A percentile compares a stretch with the other conserved stretches of the same genome.
These are phyloP conservation scores for Sicus ferrugineus DNA, from an alignment of 2,888 invertebrate genomes.

Conservation along the genomic window DNA sequence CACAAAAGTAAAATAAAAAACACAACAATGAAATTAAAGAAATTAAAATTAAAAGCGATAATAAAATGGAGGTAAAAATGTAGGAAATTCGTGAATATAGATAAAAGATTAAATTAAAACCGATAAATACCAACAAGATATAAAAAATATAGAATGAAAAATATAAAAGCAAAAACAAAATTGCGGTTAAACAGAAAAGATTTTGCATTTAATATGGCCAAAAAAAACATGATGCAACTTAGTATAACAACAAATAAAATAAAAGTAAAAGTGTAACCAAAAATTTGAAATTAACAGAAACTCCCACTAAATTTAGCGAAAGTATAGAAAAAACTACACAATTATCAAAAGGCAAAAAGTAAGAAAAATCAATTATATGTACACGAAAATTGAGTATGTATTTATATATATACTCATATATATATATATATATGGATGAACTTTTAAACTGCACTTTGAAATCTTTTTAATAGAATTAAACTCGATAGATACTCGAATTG, in stretches of 20 bases:
- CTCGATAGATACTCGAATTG: too few relatives aligned
- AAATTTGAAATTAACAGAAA: not conserved
- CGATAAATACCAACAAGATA: not conserved
- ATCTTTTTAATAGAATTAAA: too few relatives aligned
- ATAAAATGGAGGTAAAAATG: too few relatives aligned
- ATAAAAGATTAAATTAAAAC: not conserved
- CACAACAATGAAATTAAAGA: not conserved
- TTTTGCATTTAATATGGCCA: not conserved
- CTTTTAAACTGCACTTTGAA: too few relatives aligned
- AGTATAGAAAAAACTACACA: not conserved
- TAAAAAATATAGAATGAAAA: not conserved
- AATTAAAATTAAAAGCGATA: not conserved
- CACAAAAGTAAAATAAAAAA: not conserved
- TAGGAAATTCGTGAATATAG: too few relatives aligned
- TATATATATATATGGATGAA: not conserved
- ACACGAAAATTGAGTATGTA: not conserved
- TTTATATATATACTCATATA: slow-evolving; percentile 3
- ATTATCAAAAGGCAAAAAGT: not conserved
- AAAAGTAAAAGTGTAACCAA: not conserved
- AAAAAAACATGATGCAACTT: not conserved
- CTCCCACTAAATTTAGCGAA: not conserved
- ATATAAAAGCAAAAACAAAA: not conserved
- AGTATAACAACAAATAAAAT: not conserved
- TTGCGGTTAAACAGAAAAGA: not conserved
- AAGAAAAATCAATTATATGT: not conserved